A percentile compares a stretch with the other conserved stretches of the same genome.
These are phyloP conservation scores for Euphysa ruthae DNA, from an alignment of 30 jellyfish, hydroid and myxozoan genomes.

Conservation along the genomic window DNA sequence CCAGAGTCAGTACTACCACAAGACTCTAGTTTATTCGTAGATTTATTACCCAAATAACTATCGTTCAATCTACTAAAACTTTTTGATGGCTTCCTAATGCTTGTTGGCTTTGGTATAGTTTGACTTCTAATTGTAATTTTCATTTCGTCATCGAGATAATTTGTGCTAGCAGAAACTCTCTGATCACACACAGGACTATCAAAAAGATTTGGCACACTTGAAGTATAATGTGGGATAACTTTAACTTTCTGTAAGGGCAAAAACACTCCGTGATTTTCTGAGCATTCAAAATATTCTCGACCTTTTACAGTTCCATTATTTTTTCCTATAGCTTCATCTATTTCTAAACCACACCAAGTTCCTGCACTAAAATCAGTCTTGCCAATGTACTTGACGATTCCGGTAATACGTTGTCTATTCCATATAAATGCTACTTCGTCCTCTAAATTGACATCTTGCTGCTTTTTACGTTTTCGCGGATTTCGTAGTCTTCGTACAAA, in stretches of 20 bases:
- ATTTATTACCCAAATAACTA: too few relatives aligned
- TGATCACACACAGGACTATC: neutral
- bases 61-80: too few relatives aligned
- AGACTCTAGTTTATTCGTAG: neutral
- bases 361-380: conserved; percentile 72
- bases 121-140: conserved; percentile 9
- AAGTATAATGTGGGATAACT: neutral
- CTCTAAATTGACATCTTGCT: conserved; percentile 29
- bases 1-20: conserved; percentile 25
- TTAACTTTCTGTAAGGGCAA: conserved; percentile 60
- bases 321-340: conserved; percentile 54
- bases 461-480: neutral
- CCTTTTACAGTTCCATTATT: conserved; percentile 90
- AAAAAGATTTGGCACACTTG: neutral
- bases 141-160: conserved; percentile 19
- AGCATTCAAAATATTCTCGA: conserved; percentile 61
- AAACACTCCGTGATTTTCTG: conserved; percentile 66
- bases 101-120: too few relatives aligned
- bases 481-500: conserved; percentile 11
- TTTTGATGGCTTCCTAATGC: too few relatives aligned
- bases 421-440: conserved; percentile 49
- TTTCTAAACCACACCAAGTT: conserved; percentile 74
- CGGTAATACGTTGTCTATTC: conserved; percentile 37
- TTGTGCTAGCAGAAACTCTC: neutral
- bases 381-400: conserved; percentile 54